A percentile compares a stretch with the other conserved stretches of the same genome.
Conservation (phyloP, 2,888 invertebrate species). For the Allolobophora icterica region DNA sequence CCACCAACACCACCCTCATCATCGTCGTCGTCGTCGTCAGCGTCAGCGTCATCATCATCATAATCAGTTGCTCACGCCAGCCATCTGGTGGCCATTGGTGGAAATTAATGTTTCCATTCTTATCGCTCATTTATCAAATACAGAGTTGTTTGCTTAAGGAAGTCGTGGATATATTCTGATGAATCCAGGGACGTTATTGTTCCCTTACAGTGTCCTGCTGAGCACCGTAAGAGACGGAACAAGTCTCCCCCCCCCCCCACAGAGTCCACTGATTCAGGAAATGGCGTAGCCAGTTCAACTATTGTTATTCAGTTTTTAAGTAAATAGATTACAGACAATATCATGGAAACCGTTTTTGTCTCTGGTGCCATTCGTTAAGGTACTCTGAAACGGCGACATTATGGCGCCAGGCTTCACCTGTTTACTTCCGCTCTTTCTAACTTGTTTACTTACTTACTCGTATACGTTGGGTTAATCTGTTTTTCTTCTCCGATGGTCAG, state of each 20-base stretch:
- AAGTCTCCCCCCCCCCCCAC: not conserved
- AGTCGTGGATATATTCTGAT: not conserved
- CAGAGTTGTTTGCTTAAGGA: not conserved
- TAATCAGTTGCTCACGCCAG: not conserved
- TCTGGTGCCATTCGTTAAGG: not conserved
- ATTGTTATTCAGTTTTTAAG: not conserved
- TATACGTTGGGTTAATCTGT: not conserved
- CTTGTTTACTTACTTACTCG: not conserved
- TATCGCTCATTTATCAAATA: not conserved
- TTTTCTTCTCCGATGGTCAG: not conserved
- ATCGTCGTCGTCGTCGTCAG: too few relatives aligned
- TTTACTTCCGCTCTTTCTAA: not conserved
- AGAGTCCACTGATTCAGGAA: not conserved
- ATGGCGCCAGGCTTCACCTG: not conserved
- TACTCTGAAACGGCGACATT: not conserved
- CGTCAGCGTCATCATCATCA: too few relatives aligned
- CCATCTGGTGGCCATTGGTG: not conserved
- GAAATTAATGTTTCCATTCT: not conserved
- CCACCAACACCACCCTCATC: too few relatives aligned
- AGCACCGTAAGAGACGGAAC: not conserved
- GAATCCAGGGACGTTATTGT: not conserved
- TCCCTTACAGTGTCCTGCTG: not conserved
- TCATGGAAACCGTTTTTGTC: too few relatives aligned
- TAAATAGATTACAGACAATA: too few relatives aligned
- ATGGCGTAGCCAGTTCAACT: not conserved